Conservation (phyloP, 2,888 invertebrate genomes). For the Drosophila longiperda region DNA sequence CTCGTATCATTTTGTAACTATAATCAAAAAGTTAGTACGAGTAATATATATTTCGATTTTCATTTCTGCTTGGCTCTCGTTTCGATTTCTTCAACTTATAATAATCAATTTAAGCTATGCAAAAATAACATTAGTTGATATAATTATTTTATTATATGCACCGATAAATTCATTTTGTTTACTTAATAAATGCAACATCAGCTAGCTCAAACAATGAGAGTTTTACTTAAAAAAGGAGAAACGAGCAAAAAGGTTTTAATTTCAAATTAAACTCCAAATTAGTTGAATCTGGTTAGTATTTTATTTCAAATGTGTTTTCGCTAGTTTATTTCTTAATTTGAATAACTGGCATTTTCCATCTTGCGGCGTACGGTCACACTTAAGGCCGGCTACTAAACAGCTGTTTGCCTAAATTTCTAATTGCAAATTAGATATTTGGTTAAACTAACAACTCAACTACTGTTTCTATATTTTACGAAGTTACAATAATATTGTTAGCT, state of each 20-base stretch:
- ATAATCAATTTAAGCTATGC: constrained; percentile 49
- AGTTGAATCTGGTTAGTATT: not conserved
- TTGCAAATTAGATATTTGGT: constrained; percentile 15
- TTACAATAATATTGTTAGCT: not conserved
- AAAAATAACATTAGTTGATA: constrained; percentile 42
- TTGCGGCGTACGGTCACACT: constrained; percentile 29
- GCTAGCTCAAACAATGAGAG: constrained; percentile 37
- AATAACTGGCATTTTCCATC: not conserved
- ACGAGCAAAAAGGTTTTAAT: not conserved
- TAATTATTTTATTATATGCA: constrained; percentile 59
- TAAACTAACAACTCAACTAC: constrained; percentile 2
- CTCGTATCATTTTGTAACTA: constrained; percentile 52
- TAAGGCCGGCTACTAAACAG: constrained; percentile 37
- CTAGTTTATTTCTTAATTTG: constrained; percentile 20
- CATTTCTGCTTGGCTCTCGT: constrained; percentile 50
- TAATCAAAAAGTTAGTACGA: constrained; percentile 43
- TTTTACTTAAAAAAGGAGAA: not conserved
- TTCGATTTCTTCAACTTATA: constrained; percentile 45
- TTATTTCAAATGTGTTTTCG: not conserved
- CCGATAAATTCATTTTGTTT: constrained; percentile 60
- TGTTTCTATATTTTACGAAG: not conserved
- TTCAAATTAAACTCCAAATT: not conserved
- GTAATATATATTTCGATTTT: constrained; percentile 54
- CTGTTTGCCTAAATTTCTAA: constrained; percentile 18
- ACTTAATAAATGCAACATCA: constrained; percentile 67